phyloP scores from a whole-genome alignment of 2,888 invertebrate genomes.

The Volucella bombylans region DNA sequence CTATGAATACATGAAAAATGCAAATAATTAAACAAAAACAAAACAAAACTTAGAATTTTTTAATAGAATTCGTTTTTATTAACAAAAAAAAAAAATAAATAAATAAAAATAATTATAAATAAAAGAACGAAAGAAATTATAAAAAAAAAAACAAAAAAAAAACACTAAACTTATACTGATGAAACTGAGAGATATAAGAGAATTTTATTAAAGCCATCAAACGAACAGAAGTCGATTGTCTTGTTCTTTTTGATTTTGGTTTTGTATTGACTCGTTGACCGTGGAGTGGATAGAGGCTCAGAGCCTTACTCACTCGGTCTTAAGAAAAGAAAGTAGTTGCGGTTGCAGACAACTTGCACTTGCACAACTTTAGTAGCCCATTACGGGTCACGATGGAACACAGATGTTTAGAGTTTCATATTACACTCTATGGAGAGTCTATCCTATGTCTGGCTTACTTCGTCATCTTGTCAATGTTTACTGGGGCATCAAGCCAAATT shows the following conservation, averaged over 20 bases:
- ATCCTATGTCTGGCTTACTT: too few species aligned
- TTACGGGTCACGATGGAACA: too few species aligned
- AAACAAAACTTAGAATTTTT: conserved; percentile 53
- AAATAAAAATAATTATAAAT: conserved; percentile 22
- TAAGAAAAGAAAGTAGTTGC: too few species aligned
- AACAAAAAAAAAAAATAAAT: conserved; percentile 57
- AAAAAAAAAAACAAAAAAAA: conserved; percentile 36
- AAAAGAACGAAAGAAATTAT: too few species aligned
- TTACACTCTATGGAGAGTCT: too few species aligned
- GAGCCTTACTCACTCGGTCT: too few species aligned
- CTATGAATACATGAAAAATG: conserved; percentile 61
- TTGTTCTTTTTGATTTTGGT: conserved; percentile 3
- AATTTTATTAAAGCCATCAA: conserved; percentile 72
- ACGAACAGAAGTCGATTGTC: conserved; percentile 45
- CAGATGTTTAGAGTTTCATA: too few species aligned
- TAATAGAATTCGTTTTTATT: conserved; percentile 68
- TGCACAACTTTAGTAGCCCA: too few species aligned
- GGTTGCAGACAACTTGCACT: too few species aligned
- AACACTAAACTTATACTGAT: conserved; percentile 66
- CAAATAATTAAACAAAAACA: conserved; percentile 50
- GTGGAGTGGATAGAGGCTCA: too few species aligned
- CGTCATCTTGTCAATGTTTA: too few species aligned
- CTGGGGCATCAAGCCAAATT: too few species aligned
- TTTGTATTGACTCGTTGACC: not conserved
- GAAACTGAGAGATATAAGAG: conserved; percentile 62